Conservation (phyloP, 1,140 invertebrate species). For the Delia radicum region DNA sequence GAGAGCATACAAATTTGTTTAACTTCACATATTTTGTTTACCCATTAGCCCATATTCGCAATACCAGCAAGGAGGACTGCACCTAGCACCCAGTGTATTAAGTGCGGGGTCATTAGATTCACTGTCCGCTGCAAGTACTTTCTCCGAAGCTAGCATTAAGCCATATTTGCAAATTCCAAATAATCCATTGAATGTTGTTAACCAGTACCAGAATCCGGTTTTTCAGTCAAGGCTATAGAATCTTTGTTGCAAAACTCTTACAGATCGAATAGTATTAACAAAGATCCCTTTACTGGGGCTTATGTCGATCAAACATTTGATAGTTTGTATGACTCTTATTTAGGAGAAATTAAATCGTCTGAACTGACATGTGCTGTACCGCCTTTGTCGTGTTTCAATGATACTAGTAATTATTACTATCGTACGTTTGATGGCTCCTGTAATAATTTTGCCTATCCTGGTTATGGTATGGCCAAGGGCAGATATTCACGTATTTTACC, state of each 20-base stretch:
- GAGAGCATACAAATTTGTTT: not conserved
- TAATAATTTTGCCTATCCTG: conserved; percentile 75
- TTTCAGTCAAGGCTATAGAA: not conserved
- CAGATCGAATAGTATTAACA: not conserved
- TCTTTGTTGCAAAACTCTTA: not conserved
- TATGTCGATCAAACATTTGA: not conserved
- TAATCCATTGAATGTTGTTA: not conserved
- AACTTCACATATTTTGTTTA: not conserved
- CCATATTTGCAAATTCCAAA: not conserved
- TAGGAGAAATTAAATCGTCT: not conserved
- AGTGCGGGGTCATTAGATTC: not conserved
- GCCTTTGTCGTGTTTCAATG: conserved; percentile 39
- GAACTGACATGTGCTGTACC: conserved; percentile 36
- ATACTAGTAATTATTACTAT: conserved; percentile 63
- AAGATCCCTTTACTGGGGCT: not conserved
- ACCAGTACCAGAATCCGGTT: not conserved
- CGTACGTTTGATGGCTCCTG: conserved; percentile 82
- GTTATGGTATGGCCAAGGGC: conserved; percentile 72
- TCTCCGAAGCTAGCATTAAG: not conserved
- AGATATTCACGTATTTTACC: conserved; percentile 74
- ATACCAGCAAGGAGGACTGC: too few relatives aligned
- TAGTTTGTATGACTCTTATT: not conserved
- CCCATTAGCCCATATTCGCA: not conserved
- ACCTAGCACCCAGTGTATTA: not conserved
- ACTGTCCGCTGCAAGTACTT: not conserved